These are phyloP conservation scores for Pentalonia nigronervosa DNA, from an alignment of 1,140 invertebrate species.

Conservation along the genomic window DNA sequence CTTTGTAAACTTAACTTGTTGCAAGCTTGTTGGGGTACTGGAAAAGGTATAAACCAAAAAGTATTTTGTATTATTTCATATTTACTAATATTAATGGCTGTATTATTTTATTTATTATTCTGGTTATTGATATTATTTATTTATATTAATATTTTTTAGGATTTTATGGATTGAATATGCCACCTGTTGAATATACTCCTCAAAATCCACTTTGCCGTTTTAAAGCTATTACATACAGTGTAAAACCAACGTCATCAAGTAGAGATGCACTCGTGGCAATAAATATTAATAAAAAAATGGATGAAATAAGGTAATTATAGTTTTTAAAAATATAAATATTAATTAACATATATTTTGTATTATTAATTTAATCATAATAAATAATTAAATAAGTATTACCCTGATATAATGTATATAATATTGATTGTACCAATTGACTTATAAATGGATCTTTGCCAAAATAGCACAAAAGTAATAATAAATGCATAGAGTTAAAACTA, in stretches of 20 bases:
- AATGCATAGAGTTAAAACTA: too few species aligned
- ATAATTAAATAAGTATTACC: neutral
- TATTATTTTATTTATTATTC: constrained; percentile 54
- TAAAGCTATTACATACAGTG: constrained; percentile 90
- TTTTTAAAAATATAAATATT: neutral
- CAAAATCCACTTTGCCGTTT: constrained; percentile 92
- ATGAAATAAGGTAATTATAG: constrained; percentile 72
- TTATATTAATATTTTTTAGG: constrained; percentile 68
- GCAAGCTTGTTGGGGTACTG: constrained; percentile 91
- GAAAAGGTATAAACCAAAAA: constrained; percentile 67
- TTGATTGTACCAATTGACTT: too few species aligned
- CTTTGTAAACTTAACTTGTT: constrained; percentile 93
- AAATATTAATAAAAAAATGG: constrained; percentile 80
- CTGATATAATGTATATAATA: neutral
- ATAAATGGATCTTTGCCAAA: too few species aligned
- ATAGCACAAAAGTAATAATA: too few species aligned
- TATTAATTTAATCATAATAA: neutral
- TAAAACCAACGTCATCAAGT: constrained; percentile 81
- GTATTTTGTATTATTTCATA: neutral
- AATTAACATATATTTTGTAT: neutral
- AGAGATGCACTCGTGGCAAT: constrained; percentile 87
- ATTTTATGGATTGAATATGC: constrained; percentile 74
- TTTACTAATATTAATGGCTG: neutral
- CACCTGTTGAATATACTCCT: constrained; percentile 82
- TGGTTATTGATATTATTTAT: constrained; percentile 41